Percentiles rank a stretch among this genome's conserved stretches.
phyloP scores from a whole-genome alignment of 1,140 invertebrate species.

The Drosophila erecta region DNA sequence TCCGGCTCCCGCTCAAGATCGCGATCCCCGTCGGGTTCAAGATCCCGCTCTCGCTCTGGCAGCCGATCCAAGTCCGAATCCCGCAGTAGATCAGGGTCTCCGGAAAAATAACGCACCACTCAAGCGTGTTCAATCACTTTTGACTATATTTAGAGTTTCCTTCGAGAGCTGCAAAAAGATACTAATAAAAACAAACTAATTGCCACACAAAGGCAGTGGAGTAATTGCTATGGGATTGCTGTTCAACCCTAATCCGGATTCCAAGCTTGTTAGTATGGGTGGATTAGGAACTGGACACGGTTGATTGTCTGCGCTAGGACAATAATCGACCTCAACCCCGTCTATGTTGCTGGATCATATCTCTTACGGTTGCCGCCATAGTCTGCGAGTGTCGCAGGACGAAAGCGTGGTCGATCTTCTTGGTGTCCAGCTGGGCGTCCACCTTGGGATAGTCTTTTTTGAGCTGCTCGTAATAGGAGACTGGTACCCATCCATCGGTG shows the following conservation, averaged over 20 bases:
- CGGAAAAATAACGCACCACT: constrained; percentile 12
- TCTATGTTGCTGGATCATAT: constrained; percentile 85
- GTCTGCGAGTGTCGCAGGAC: constrained; percentile 87
- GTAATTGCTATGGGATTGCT: constrained; percentile 6
- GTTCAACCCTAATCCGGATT: background rate
- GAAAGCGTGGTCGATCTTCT: constrained; percentile 90
- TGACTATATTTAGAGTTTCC: constrained; percentile 45
- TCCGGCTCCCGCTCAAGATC: constrained; percentile 73
- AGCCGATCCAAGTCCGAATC: constrained; percentile 71
- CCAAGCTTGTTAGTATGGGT: background rate
- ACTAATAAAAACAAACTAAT: constrained; percentile 34
- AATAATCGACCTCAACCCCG: constrained; percentile 10
- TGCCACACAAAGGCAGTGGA: constrained; percentile 17
- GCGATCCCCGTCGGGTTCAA: constrained; percentile 71
- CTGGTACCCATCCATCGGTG: constrained; percentile 91
- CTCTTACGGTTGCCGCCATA: constrained; percentile 87
- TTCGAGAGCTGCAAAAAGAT: constrained; percentile 32
- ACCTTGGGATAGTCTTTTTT: constrained; percentile 87
- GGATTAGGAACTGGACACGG: background rate
- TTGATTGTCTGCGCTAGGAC: constrained; percentile 2
- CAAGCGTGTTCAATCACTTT: constrained; percentile 18
- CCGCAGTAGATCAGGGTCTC: constrained; percentile 54
- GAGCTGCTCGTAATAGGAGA: constrained; percentile 88
- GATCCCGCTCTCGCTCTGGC: constrained; percentile 64
- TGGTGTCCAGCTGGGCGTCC: constrained; percentile 88